Base-by-base conservation (phyloP, 2,113 vertebrate species). In the Chionodraco myersi region DNA sequence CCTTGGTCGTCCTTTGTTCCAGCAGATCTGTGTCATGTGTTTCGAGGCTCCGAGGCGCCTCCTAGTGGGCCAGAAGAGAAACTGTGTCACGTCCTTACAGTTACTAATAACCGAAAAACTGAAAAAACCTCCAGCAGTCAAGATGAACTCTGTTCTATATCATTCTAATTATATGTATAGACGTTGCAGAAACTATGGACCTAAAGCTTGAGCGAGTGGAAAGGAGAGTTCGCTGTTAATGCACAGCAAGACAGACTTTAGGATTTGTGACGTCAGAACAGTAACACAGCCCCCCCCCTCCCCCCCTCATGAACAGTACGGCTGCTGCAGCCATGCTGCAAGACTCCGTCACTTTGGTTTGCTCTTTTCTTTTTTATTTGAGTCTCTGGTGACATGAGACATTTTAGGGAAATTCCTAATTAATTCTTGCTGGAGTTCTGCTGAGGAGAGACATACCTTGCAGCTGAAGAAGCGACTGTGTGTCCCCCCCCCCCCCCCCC, bases 161-260 rank as follows among this genome's bases (percentile, higher is more conserved):
- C 90, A 91, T 86, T 92, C 92, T 93, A 93, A 92, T 92, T 94
- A 92, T 84, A 90, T 93, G 93, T 94, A 93, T 92, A 95, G 93
- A 94, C 87, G 74, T 90, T 93, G 84, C 88, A 93, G 89, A 91
- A 90, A 89, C 80, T 89, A 86, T 81, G 91, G 92, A 94, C 92
- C 89, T 92, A 88, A 84, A 82, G 75, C 21, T 53, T 86, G 82
- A 88, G 81, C 53, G 44, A 89, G 88, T 73, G 73, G 23, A 62
- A 63, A 85, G 66, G 71, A 71, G 75, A 74, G 71, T 86, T 84
- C 23, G 69, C 79, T 82, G 77, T 69, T 57, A 48, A 49, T 56
- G 82, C 45, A 53, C 77, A 87, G 83, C 65, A 88, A 78, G 86
- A 82, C 54, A 59, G 87, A 91, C 86, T 77, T 79, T 77, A 70